These are phyloP conservation scores for Trissoscelio sp. DNA, from an alignment of 2,888 invertebrate species.

Conservation along the genomic window DNA sequence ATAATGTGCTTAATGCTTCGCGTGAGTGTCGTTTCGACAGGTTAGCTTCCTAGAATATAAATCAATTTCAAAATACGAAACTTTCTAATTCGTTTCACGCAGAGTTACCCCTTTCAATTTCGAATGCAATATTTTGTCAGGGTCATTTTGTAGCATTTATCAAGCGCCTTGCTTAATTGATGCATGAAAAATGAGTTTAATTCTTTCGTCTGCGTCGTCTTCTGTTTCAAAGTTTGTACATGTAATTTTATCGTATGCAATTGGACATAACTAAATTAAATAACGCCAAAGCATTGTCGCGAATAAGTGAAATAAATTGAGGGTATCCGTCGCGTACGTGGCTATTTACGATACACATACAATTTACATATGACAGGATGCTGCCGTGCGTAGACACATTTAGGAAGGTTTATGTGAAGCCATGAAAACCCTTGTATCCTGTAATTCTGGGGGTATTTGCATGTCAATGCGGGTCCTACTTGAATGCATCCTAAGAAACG, in stretches of 20 bases:
- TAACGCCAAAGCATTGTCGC: constrained; percentile 63
- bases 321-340: constrained; percentile 54
- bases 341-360: constrained; percentile 58
- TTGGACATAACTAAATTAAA: constrained; percentile 55
- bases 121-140: neutral
- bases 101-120: constrained; percentile 28
- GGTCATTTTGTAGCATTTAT: constrained; percentile 17
- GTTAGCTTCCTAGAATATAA: constrained; percentile 26
- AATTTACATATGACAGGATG: constrained; percentile 67
- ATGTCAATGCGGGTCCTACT: constrained; percentile 42
- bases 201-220: constrained; percentile 39
- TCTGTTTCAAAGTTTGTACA: constrained; percentile 17
- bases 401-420: constrained; percentile 54
- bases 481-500: constrained; percentile 9
- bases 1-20: neutral
- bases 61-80: constrained; percentile 42
- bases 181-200: constrained; percentile 37
- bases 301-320: constrained; percentile 64
- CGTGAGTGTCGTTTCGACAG: constrained; percentile 17
- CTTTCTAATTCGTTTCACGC: constrained; percentile 46
- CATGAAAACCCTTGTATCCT: constrained; percentile 43
- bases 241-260: constrained; percentile 51
- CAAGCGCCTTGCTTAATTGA: constrained; percentile 18
- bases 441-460: constrained; percentile 48
- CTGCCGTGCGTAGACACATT: constrained; percentile 58